These are phyloP conservation scores for Lagopus muta DNA, from an alignment of 2,113 vertebrate genomes.

Conservation along the genomic window DNA sequence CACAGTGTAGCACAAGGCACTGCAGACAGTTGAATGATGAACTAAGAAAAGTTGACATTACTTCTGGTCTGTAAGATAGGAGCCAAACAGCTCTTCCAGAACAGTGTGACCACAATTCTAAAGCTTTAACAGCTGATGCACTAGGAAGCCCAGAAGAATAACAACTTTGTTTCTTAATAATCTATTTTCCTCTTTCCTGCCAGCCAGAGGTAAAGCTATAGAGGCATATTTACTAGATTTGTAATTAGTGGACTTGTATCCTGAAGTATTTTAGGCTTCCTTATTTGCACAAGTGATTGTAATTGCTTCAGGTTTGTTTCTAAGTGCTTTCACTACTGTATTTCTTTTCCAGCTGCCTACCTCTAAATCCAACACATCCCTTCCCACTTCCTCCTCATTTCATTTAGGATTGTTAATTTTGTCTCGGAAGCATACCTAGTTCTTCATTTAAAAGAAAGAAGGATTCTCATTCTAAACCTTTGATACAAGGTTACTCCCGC, in stretches of 20 bases:
- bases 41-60: constrained; percentile 5
- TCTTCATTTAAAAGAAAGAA: constrained; percentile 20
- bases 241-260: constrained; percentile 44
- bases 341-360: constrained; percentile 54
- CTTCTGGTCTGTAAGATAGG: constrained; percentile 2
- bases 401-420: background rate
- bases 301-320: constrained; percentile 50
- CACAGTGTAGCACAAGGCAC: background rate
- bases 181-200: constrained; percentile 43
- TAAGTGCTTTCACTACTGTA: constrained; percentile 37
- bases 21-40: background rate
- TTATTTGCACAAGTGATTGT: constrained; percentile 42
- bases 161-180: constrained; percentile 21
- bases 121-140: background rate
- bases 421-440: background rate
- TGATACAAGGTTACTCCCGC: constrained; percentile 17
- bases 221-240: constrained; percentile 5
- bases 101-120: constrained; percentile 17
- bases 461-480: background rate
- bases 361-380: constrained; percentile 6
- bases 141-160: constrained; percentile 43
- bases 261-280: constrained; percentile 37
- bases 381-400: constrained; percentile 19
- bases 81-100: constrained; percentile 19
- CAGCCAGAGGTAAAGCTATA: constrained; percentile 27